Percentiles rank a stretch among this genome's conserved stretches.
Conservation (phyloP, 2,888 invertebrate species). For the Drosophila melanocephala region DNA sequence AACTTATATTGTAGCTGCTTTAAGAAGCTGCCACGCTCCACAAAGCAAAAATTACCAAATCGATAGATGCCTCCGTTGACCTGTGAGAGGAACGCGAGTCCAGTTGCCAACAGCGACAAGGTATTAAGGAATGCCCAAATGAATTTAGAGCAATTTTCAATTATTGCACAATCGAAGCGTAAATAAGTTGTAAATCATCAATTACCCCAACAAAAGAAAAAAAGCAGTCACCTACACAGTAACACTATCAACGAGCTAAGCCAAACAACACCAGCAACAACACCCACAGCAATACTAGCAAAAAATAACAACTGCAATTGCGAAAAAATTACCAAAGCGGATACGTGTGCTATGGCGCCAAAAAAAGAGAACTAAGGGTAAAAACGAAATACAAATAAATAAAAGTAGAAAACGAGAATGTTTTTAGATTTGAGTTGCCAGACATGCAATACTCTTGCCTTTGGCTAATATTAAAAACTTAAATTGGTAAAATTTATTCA, state of each 20-base stretch:
- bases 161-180: constrained; percentile 82
- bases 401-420: background rate
- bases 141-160: constrained; percentile 80
- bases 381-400: constrained; percentile 13
- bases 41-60: constrained; percentile 34
- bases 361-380: constrained; percentile 45
- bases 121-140: constrained; percentile 65
- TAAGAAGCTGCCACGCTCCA: constrained; percentile 18
- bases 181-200: constrained; percentile 83
- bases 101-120: constrained; percentile 47
- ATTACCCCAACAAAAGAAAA: constrained; percentile 56
- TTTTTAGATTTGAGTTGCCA: background rate
- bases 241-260: constrained; percentile 26
- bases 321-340: constrained; percentile 69
- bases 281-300: constrained; percentile 20
- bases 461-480: background rate
- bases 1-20: constrained; percentile 20
- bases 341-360: constrained; percentile 73
- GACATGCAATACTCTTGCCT: constrained; percentile 8
- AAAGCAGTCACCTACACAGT: constrained; percentile 41
- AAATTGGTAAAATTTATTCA: background rate
- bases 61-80: constrained; percentile 48
- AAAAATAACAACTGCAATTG: constrained; percentile 68
- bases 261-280: constrained; percentile 28
- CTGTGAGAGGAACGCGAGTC: constrained; percentile 25